phyloP scores from a whole-genome alignment of 2,888 invertebrate genomes.

The Crepidodera aurea region DNA sequence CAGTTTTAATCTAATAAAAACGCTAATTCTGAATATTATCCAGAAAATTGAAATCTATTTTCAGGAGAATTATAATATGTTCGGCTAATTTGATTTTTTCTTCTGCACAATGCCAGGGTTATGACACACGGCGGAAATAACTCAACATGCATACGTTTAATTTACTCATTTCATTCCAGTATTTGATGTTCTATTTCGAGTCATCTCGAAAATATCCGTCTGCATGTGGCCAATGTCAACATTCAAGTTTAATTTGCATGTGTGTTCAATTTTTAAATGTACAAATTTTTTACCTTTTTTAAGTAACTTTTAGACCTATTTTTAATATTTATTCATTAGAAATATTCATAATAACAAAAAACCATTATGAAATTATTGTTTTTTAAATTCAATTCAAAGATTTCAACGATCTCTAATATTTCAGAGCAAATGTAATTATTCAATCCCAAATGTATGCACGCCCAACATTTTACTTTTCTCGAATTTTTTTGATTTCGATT shows the following conservation, averaged over 20 bases:
- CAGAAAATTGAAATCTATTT: background rate
- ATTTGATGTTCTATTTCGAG: slow-evolving; percentile 15
- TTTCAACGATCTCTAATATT: too few species aligned
- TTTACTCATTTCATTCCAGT: slow-evolving; percentile 10
- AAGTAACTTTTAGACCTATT: too few species aligned
- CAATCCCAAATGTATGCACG: too few species aligned
- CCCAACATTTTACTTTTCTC: too few species aligned
- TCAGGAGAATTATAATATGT: background rate
- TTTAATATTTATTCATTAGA: too few species aligned
- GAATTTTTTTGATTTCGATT: background rate
- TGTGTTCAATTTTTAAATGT: background rate
- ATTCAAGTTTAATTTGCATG: background rate
- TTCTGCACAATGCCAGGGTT: slow-evolving; percentile 23
- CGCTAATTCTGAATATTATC: too few species aligned
- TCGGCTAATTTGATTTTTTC: too few species aligned
- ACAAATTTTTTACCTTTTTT: background rate
- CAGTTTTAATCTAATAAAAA: too few species aligned
- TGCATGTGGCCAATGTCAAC: slow-evolving; percentile 1
- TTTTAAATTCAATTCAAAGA: too few species aligned
- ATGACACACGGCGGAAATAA: slow-evolving; percentile 27
- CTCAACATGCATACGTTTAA: slow-evolving; percentile 11
- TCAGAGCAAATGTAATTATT: too few species aligned
- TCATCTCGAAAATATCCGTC: background rate
- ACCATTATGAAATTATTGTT: too few species aligned
- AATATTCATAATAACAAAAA: too few species aligned